Conservation (phyloP, 2,888 invertebrate species). For the Xylocampa areola region DNA sequence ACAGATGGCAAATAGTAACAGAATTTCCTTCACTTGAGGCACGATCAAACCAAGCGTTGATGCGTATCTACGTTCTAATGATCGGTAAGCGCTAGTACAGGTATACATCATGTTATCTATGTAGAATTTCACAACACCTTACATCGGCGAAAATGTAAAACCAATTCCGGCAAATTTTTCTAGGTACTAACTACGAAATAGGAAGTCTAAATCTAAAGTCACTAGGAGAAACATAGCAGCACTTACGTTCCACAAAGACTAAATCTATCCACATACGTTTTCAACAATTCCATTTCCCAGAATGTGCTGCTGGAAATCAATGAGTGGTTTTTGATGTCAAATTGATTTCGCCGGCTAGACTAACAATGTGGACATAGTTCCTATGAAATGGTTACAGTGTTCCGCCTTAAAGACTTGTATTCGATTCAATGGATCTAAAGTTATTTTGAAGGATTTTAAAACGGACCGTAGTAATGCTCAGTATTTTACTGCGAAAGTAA, state of each 20-base stretch:
- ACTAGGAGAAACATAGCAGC: constrained; percentile 14
- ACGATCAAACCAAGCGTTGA: constrained; percentile 28
- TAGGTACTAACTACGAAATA: no score
- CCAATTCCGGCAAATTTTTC: no score
- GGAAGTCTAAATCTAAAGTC: constrained; percentile 5
- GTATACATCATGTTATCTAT: not conserved
- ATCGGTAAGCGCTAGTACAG: constrained; percentile 30
- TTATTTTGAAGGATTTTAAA: no score
- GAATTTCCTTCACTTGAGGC: constrained; percentile 50
- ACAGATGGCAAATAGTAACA: constrained; percentile 61
- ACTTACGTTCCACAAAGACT: constrained; percentile 42
- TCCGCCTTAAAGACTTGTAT: not conserved
- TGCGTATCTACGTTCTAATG: constrained; percentile 15
- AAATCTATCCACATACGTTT: constrained; percentile 23
- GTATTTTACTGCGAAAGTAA: no score
- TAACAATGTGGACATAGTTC: constrained; percentile 48
- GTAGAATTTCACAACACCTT: no score
- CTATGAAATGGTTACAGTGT: constrained; percentile 28
- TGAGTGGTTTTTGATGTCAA: constrained; percentile 59
- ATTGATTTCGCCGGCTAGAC: constrained; percentile 52
- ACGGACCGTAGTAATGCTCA: no score
- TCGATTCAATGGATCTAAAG: not conserved
- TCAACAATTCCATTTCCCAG: constrained; percentile 31
- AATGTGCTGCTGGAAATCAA: constrained; percentile 41
- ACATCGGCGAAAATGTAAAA: no score